Base-by-base conservation (phyloP, 2,888 invertebrate species). In the Spodoptera exigua region DNA sequence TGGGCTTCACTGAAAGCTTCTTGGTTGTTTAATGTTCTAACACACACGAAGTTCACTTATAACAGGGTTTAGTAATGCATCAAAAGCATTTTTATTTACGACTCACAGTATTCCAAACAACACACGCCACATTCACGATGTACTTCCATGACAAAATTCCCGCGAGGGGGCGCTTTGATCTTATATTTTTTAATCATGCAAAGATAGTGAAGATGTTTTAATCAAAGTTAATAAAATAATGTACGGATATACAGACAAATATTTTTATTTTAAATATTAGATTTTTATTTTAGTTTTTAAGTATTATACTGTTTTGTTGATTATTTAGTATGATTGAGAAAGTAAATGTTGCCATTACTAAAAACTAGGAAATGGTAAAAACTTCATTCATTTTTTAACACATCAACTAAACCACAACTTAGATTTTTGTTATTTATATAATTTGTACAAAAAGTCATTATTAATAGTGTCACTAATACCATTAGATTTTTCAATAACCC, bases 51-150 rank as follows among this genome's bases (percentile, higher is more conserved):
- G 74, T 81, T 78, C 84, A 89, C 83, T 84, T 86, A 84, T 58
- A 86, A 74, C 78, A 77, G 78, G 76, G 82, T 85, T 86, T 87
- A 85, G 57, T 81, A 81, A 78, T 81, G 82, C 79, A 88, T 88
- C 81, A 79, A 86, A 84, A 82, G 87, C 89, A 90, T 93, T 93
- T 92, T 93, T 93, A 93, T 93, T 93, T 94, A 94, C 93, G 92
- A 92, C 87, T 93, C 89, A 83, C 85, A 86, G 86, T 86, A 88
- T 86, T 85, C 89, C 92, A 94, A 94, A 94, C 94, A 94, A 94
- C 94, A 94, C 94, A 94, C 94, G 94, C 94, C 94, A 94, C 94
- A 94, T 94, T 94, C 94, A 92, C 92, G 90, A 91, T 89, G 87
- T 90, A 90, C 87, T 89, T 90, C 86, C 79, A 79, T 84, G 74